Conservation (phyloP, 2,113 vertebrate genomes). For the Catharus minimus region DNA sequence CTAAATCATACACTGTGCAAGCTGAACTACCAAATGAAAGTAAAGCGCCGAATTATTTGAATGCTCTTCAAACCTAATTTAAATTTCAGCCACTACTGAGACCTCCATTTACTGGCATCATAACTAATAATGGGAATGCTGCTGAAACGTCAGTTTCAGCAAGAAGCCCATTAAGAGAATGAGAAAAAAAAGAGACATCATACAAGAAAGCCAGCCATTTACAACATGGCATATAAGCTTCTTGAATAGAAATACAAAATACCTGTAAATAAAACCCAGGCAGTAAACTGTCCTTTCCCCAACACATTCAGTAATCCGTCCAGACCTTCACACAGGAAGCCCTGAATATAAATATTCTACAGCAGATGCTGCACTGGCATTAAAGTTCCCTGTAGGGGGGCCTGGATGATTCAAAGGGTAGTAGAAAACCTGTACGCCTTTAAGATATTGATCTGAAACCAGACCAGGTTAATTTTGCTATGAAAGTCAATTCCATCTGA, state of each 20-base stretch:
- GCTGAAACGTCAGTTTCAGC: slow-evolving; percentile 64
- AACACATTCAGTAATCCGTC: slow-evolving; percentile 34
- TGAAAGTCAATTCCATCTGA: slow-evolving; percentile 36
- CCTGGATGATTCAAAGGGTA: slow-evolving; percentile 43
- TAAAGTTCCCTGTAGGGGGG: slow-evolving; percentile 45
- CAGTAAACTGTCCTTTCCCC: slow-evolving; percentile 51
- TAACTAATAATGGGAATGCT: slow-evolving; percentile 71
- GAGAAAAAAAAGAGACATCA: slow-evolving; percentile 57
- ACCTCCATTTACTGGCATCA: slow-evolving; percentile 61
- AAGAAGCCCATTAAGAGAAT: slow-evolving; percentile 60
- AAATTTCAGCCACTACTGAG: slow-evolving; percentile 69
- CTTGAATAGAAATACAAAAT: slow-evolving; percentile 63
- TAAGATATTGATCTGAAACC: slow-evolving; percentile 50
- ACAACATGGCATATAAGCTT: slow-evolving; percentile 59
- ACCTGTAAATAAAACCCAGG: slow-evolving; percentile 62
- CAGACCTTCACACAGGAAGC: slow-evolving; percentile 48
- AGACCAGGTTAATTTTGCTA: slow-evolving; percentile 35
- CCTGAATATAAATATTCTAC: slow-evolving; percentile 43
- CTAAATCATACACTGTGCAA: slow-evolving; percentile 58
- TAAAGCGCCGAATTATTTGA: slow-evolving; percentile 58
- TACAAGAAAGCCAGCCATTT: slow-evolving; percentile 65
- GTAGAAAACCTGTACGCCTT: slow-evolving; percentile 33
- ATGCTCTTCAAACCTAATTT: slow-evolving; percentile 64
- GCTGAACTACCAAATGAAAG: slow-evolving; percentile 49
- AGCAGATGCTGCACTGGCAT: slow-evolving; percentile 44